Base-by-base conservation (phyloP, 2,113 vertebrate genomes). In the Cavia porcellus region DNA sequence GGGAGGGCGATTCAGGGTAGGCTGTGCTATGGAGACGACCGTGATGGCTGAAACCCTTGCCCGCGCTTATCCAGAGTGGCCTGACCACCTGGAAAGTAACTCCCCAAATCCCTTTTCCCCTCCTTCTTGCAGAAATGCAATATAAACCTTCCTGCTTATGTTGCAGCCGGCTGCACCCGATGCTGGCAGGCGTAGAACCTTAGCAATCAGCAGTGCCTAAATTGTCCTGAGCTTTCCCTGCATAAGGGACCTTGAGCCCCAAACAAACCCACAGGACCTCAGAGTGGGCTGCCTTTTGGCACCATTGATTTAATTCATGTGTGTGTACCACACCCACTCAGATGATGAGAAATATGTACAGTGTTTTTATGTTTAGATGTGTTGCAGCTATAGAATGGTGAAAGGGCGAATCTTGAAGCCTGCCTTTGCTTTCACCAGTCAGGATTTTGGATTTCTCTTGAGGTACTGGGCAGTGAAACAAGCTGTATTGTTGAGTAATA, bases 1-100 rank as follows among this genome's bases (percentile, higher is more conserved):
- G 0, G 1, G 1, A 4, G 32, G 4, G 55, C 8, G 24, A 3
- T 20, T 3, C 47, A 0, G 52, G 9, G 52, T 3, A n/a, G 25
- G 42, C 45, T 57, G 10, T 0, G 25, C 0, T 2, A 0, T 0
- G 1, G 0, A 3, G 25, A 0, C 7, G 0, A 17, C 5, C 8
- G 45, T 4, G 2, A 0, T 0, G n/a, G 12, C 3, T 1, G 12
- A 1, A 0, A 3, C 20, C 22, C 1, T 24, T 0, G 3, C 38
- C 1, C 22, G 17, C 0, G 4, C 2, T 7, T 0, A 7, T 50
- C n/a, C 12, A 13, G 38, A 2, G 42, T 45, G 24, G 22, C 42
- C 11, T 35, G 17, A 28, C 59, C 0, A 0, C 47, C 9, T 38
- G 17, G 22, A 32, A 7, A 0, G 14, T 1, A 17, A 13, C 6